These are phyloP conservation scores for Neosilurus mollespiculum DNA, from an alignment of 2,797 vertebrate genomes.

Conservation along the genomic window DNA sequence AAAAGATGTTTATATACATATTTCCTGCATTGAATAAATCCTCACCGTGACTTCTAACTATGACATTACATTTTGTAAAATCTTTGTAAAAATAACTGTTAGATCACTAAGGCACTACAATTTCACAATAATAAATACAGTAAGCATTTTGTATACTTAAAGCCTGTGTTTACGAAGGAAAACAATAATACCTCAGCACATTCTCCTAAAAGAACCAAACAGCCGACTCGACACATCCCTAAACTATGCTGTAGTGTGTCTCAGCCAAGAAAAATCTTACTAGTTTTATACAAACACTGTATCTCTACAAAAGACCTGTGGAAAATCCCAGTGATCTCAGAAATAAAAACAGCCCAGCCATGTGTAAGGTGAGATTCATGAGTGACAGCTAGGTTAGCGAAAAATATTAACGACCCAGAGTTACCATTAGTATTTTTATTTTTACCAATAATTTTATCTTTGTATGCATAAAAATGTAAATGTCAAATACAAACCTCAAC, in stretches of 20 bases:
- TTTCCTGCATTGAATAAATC: background rate
- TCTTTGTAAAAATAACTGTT: background rate
- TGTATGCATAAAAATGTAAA: background rate
- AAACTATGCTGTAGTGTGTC: background rate
- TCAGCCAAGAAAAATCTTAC: background rate
- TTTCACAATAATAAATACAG: background rate
- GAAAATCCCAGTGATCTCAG: background rate
- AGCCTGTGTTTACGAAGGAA: background rate
- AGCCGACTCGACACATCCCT: background rate
- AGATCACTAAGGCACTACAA: background rate
- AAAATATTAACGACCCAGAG: background rate
- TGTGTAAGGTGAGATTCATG: slow-evolving; percentile 11
- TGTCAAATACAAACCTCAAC: background rate
- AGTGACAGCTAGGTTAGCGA: background rate
- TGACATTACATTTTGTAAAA: background rate
- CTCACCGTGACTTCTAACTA: background rate
- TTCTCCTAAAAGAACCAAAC: background rate
- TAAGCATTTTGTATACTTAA: no score
- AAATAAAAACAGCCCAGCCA: no score
- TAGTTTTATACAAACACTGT: background rate
- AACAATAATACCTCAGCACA: background rate
- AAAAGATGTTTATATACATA: no score
- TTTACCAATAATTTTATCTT: background rate
- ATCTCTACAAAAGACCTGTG: background rate
- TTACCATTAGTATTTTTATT: background rate